These are phyloP conservation scores for Cynopterus brachyotis DNA, from an alignment of 2,113 vertebrate species.

Conservation along the genomic window DNA sequence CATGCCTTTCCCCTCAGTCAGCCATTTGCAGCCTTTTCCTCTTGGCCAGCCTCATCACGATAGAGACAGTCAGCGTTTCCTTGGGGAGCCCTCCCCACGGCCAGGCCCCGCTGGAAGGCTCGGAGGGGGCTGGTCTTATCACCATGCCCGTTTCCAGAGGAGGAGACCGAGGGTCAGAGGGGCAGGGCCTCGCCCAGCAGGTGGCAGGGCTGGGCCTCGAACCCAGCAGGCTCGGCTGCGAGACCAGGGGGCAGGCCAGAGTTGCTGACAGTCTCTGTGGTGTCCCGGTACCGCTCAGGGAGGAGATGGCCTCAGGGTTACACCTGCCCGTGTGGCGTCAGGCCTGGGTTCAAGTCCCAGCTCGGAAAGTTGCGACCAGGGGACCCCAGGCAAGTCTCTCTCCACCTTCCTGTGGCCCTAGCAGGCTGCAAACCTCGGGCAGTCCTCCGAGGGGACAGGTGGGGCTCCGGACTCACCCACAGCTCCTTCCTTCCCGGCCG, in stretches of 20 bases:
- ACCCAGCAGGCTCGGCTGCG: background rate
- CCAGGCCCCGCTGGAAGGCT: background rate
- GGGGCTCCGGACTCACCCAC: conserved; percentile 43
- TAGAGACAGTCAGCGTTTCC: background rate
- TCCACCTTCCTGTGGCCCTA: rapidly evolving
- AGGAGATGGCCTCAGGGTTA: background rate
- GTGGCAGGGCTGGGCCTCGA: background rate
- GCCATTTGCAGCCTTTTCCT: background rate
- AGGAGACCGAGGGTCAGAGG: background rate
- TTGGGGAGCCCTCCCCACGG: background rate
- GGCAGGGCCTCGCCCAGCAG: background rate
- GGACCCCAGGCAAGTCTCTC: rapidly evolving
- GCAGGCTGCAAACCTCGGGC: background rate
- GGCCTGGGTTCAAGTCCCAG: background rate
- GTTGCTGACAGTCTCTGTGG: background rate
- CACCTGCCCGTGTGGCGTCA: background rate
- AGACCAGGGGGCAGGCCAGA: background rate
- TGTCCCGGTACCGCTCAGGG: rapidly evolving
- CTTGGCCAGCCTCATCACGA: background rate
- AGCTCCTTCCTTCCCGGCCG: background rate
- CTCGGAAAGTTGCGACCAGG: background rate
- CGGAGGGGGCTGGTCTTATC: rapidly evolving
- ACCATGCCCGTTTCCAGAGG: background rate
- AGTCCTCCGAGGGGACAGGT: rapidly evolving
- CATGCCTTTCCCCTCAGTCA: background rate